These are phyloP conservation scores for Drosophila pachea DNA, from an alignment of 1,140 invertebrate genomes.

Conservation along the genomic window DNA sequence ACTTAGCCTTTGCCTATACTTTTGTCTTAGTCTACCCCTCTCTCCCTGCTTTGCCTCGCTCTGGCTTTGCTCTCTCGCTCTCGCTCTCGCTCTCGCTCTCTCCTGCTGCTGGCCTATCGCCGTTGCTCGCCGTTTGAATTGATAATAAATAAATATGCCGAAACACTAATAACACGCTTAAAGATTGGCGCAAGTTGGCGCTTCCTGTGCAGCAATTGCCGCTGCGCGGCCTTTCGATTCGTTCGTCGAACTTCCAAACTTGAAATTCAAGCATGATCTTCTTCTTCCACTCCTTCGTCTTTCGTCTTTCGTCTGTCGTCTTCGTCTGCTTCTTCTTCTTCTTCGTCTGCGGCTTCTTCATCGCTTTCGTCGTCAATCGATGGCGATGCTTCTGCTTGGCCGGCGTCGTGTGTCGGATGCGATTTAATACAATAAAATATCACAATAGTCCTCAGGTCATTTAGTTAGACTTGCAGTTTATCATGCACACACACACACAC, in stretches of 20 bases:
- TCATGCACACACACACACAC: conserved; percentile 54
- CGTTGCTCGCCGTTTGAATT: conserved; percentile 31
- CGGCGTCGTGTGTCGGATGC: conserved; percentile 67
- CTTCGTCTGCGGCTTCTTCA: conserved; percentile 17
- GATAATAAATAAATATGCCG: conserved; percentile 76
- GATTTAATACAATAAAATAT: conserved; percentile 78
- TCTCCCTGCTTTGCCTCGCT: no score
- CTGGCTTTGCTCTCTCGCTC: not conserved
- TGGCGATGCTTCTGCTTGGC: no score
- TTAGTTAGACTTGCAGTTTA: conserved; percentile 78
- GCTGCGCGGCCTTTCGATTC: conserved; percentile 6
- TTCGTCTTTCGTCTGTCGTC: conserved; percentile 7
- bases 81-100: not conserved
- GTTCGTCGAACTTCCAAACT: conserved; percentile 28
- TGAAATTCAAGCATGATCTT: conserved; percentile 34
- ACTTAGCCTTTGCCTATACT: no score
- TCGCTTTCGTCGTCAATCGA: conserved; percentile 5
- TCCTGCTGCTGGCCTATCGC: not conserved
- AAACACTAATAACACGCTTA: conserved; percentile 77
- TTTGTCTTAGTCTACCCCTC: no score
- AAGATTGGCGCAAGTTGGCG: conserved; percentile 72
- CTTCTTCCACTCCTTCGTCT: conserved; percentile 30
- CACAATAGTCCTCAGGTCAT: conserved; percentile 78
- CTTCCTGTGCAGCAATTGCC: conserved; percentile 52
- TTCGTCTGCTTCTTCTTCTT: conserved; percentile 7